phyloP scores from a whole-genome alignment of 2,113 vertebrate genomes.

The Epinephelus lanceolatus region DNA sequence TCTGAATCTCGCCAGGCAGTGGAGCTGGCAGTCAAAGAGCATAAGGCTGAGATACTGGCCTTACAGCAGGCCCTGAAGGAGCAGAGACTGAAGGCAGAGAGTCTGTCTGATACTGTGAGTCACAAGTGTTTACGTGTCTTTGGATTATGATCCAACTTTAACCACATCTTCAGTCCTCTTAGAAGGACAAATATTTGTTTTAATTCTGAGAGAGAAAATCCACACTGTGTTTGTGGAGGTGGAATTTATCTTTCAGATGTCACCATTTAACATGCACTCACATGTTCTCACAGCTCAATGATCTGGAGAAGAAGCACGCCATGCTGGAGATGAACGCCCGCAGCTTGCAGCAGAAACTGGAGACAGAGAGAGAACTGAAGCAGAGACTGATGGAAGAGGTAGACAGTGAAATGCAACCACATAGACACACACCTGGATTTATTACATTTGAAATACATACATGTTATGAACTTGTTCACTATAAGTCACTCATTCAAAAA shows the following conservation, averaged over 20 bases:
- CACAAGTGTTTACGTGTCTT: neutral
- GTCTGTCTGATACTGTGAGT: conserved; percentile 97
- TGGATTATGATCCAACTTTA: neutral
- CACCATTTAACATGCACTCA: neutral
- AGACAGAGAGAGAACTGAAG: conserved; percentile 97
- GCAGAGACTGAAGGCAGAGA: conserved; percentile 98
- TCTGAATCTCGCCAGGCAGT: conserved; percentile 97
- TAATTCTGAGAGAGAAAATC: neutral
- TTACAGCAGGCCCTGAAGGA: conserved; percentile 98
- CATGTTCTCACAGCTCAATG: conserved; percentile 88
- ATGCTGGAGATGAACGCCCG: conserved; percentile 99
- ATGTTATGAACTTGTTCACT: neutral
- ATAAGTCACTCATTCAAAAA: neutral
- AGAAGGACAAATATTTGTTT: neutral
- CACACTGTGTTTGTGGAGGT: neutral
- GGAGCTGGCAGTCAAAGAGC: conserved; percentile 96
- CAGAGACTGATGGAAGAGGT: conserved; percentile 99
- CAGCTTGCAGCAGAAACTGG: conserved; percentile 97
- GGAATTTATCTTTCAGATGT: neutral
- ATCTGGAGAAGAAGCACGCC: conserved; percentile 98
- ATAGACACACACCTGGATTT: neutral
- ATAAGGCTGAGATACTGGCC: conserved; percentile 97
- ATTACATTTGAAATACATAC: neutral
- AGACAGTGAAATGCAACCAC: conserved; percentile 15
- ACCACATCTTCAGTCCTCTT: neutral